These are phyloP conservation scores for Hoplodrina ambigua DNA, from an alignment of 2,888 invertebrate genomes.

Conservation along the genomic window DNA sequence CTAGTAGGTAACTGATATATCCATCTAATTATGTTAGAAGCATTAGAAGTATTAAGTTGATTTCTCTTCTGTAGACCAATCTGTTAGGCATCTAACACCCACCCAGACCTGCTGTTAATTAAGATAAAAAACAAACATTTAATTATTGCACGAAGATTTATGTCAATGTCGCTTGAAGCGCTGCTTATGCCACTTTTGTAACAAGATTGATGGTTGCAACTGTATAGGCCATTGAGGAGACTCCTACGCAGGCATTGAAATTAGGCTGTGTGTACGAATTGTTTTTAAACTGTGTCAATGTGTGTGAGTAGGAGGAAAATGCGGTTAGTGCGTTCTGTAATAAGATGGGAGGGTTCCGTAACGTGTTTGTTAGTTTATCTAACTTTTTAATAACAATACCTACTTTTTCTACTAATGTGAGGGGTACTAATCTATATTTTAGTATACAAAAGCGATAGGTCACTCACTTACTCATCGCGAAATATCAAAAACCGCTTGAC, in stretches of 20 bases:
- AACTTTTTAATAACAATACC: too few relatives aligned
- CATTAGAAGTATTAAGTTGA: too few relatives aligned
- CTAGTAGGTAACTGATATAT: too few relatives aligned
- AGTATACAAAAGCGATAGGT: too few relatives aligned
- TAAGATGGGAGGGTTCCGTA: constrained; percentile 19
- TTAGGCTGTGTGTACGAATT: constrained; percentile 32
- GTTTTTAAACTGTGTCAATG: constrained; percentile 53
- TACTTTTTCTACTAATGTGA: too few relatives aligned
- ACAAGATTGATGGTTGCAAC: constrained; percentile 54
- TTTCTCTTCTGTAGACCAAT: not conserved
- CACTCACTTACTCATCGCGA: too few relatives aligned
- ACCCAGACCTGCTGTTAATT: constrained; percentile 18
- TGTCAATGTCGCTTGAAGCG: constrained; percentile 39
- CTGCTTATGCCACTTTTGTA: constrained; percentile 32
- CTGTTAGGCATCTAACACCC: constrained; percentile 1
- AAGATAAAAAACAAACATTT: constrained; percentile 13
- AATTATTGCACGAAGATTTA: constrained; percentile 26
- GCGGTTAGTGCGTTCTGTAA: not conserved
- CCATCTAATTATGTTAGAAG: too few relatives aligned
- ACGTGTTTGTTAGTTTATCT: not conserved
- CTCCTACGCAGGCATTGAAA: constrained; percentile 47
- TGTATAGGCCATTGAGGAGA: constrained; percentile 40
- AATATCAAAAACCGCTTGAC: too few relatives aligned
- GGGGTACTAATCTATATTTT: too few relatives aligned
- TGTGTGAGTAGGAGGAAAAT: constrained; percentile 31